Evolutionary conservation across 1,140 invertebrate genomes (phyloP).

Genomic region (Monochamus saltuarius): DNA sequence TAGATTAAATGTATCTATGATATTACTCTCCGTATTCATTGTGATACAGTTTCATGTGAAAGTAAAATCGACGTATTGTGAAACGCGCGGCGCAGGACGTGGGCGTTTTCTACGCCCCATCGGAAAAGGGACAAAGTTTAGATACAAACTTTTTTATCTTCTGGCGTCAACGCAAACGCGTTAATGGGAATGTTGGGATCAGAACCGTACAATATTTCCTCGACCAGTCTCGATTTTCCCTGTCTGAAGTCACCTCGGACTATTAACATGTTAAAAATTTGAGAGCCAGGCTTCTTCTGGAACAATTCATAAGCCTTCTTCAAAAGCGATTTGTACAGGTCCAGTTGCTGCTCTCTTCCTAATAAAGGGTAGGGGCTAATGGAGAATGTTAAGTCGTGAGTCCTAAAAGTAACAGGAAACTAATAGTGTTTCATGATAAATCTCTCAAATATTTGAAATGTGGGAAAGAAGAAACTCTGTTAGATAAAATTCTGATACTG

Average conservation of each 20-base stretch:
- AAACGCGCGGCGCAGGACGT: too few species aligned
- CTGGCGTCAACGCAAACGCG: constrained; percentile 33
- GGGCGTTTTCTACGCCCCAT: too few species aligned
- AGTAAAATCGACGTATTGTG: too few species aligned
- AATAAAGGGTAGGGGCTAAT: constrained; percentile 40
- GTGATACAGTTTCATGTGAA: too few species aligned
- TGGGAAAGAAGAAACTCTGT: too few species aligned
- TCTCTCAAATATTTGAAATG: too few species aligned
- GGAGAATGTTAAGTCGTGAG: background rate
- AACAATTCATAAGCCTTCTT: constrained; percentile 40
- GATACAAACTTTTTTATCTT: constrained; percentile 7
- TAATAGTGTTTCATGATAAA: too few species aligned
- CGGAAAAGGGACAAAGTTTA: too few species aligned
- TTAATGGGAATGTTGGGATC: constrained; percentile 48
- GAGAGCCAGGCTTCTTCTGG: background rate
- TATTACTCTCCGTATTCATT: too few species aligned
- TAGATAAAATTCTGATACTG: too few species aligned
- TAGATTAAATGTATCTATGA: too few species aligned
- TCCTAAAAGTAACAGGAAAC: background rate
- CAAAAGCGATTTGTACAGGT: constrained; percentile 42
- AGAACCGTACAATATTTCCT: constrained; percentile 57
- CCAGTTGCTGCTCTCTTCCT: constrained; percentile 50
- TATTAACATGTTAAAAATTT: constrained; percentile 31
- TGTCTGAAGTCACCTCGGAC: constrained; percentile 57
- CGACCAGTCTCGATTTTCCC: constrained; percentile 61